Evolutionary conservation across 2,797 vertebrate species (phyloP), one percentile per base, ranked within the genome.

Genomic region (Spinibarbus caldwelli): DNA sequence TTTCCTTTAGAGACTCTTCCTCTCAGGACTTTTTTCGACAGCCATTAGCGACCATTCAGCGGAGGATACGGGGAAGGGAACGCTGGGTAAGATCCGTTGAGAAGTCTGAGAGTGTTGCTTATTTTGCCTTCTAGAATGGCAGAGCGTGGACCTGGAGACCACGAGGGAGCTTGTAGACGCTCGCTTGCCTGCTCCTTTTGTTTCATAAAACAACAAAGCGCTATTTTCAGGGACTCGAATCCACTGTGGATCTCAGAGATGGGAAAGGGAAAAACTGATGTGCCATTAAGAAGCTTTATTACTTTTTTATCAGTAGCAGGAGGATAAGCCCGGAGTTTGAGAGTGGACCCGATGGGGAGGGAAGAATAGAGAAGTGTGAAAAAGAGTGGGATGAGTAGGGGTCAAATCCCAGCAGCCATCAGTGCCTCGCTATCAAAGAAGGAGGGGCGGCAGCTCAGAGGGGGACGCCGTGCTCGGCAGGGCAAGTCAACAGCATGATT

Each of bases 261-360:
- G 80, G 45, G 62, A 71, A 23, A 73, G 78, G n/a, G 54, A 71
- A 52, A 71, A 66, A 94, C 91, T 92, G 93, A 93, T 94, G 89
- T 89, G 91, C 93, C 91, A 93, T 94, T 95, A 94, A 93, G 91
- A 91, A 86, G 90, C 92, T 92, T 89, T 94, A 95, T 95, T 94
- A 94, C 93, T 95, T 94, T 95, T 95, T 95, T 94, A 95, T 95
- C 94, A 93, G 93, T 91, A 92, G 90, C 87, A 85, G 86, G 91
- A 90, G 92, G 89, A 92, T 94, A 92, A 91, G 91, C 92, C 88
- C 2, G 2, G 54, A 41, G 77, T 57, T 70, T 92, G 88, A 87
- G 71, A 83, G 85, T 77, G 73, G 83, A 87, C 78, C 86, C 86
- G 83, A 82, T 87, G 78, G 83, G 79, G 87, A 87, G 85, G 78